These are phyloP conservation scores for Asobara japonica DNA, from an alignment of 1,140 invertebrate genomes.

Conservation along the genomic window DNA sequence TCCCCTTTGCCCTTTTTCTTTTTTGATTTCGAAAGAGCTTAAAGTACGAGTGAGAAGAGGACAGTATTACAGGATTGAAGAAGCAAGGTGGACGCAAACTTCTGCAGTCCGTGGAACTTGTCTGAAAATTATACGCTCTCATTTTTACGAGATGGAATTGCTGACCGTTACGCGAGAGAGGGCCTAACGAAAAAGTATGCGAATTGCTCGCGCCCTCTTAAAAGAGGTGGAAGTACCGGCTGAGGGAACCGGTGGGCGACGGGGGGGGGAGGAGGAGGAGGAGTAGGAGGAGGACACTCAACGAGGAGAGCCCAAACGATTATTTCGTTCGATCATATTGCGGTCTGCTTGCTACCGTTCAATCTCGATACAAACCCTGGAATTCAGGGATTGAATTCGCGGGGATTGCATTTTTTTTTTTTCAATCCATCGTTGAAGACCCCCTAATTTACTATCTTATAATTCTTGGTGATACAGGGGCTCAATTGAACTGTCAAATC, in stretches of 20 bases:
- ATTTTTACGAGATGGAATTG: constrained; percentile 41
- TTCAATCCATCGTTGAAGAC: not conserved
- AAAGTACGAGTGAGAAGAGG: constrained; percentile 2
- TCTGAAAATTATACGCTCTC: constrained; percentile 38
- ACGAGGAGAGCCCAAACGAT: constrained; percentile 13
- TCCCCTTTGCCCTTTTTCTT: not conserved
- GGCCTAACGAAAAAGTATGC: constrained; percentile 31
- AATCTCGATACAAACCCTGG: not conserved
- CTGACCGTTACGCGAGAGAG: constrained; percentile 31
- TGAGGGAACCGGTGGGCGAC: no score
- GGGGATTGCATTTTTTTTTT: not conserved
- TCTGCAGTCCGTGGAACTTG: constrained; percentile 16
- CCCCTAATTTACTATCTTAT: not conserved
- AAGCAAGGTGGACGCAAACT: not conserved
- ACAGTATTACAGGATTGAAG: not conserved
- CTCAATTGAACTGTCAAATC: constrained; percentile 7
- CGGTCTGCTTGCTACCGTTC: constrained; percentile 16
- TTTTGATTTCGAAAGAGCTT: not conserved
- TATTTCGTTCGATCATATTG: constrained; percentile 16
- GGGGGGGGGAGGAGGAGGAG: no score
- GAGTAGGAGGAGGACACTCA: constrained; percentile 24
- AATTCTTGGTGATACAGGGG: constrained; percentile 4
- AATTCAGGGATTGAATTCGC: not conserved
- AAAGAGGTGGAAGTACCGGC: no score
- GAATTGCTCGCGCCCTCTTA: constrained; percentile 19